Percentiles rank a stretch among this genome's conserved stretches.
Evolutionary conservation across 2,113 vertebrate species (phyloP).

Genomic region (Vimba vimba): DNA sequence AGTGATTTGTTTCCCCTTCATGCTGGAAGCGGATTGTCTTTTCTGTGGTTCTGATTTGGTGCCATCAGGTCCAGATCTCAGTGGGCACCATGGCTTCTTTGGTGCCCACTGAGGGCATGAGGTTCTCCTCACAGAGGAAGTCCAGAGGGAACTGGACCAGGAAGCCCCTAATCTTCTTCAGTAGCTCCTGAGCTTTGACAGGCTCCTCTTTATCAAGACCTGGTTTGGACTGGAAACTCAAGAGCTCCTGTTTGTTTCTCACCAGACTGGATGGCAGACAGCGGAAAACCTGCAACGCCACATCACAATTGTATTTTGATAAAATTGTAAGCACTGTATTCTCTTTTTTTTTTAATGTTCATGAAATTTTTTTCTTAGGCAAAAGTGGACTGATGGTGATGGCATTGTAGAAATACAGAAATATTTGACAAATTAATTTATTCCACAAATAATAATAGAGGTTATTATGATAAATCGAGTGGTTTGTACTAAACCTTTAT

Average conservation of each 20-base stretch:
- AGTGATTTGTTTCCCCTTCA: neutral
- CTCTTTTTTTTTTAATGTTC: neutral
- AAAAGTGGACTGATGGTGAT: neutral
- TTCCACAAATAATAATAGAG: neutral
- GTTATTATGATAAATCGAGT: neutral
- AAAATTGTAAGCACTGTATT: too few species aligned
- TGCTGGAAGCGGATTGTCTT: neutral
- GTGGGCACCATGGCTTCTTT: slow-evolving; percentile 96
- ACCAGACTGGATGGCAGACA: slow-evolving; percentile 94
- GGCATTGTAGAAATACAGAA: neutral
- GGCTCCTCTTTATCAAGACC: slow-evolving; percentile 83
- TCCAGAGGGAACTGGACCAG: slow-evolving; percentile 96
- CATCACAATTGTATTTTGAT: neutral
- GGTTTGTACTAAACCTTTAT: neutral
- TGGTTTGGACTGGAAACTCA: slow-evolving; percentile 83
- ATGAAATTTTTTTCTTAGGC: neutral
- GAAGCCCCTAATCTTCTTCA: slow-evolving; percentile 94
- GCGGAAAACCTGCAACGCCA: slow-evolving; percentile 85
- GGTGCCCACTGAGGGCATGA: slow-evolving; percentile 92
- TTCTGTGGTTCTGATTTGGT: neutral
- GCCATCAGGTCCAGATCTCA: slow-evolving; percentile 93
- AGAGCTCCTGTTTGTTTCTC: slow-evolving; percentile 86
- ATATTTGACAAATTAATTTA: neutral
- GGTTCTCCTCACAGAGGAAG: slow-evolving; percentile 90
- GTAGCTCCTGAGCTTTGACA: slow-evolving; percentile 83